A percentile compares a stretch with the other conserved stretches of the same genome.
Evolutionary conservation across 2,113 vertebrate genomes (phyloP).

Genomic region (Lamprotornis superbus): DNA sequence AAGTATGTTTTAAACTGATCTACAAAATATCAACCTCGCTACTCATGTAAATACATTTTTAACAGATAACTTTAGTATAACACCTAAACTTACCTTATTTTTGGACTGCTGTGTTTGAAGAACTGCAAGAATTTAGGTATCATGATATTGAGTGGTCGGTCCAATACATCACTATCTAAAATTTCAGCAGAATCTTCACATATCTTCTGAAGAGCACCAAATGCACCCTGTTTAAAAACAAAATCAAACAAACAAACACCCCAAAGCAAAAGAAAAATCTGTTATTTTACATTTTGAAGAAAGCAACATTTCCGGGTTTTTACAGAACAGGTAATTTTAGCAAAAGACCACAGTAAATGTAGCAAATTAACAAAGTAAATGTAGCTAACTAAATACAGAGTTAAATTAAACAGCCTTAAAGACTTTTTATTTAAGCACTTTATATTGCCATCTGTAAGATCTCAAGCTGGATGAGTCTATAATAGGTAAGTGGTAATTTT

Average conservation of each 20-base stretch:
- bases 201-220: constrained; percentile 97
- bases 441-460: background rate
- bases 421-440: background rate
- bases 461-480: background rate
- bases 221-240: constrained; percentile 82
- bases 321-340: background rate
- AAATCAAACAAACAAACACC: background rate
- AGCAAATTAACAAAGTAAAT: background rate
- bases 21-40: background rate
- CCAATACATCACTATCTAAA: constrained; percentile 94
- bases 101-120: constrained; percentile 96
- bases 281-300: background rate
- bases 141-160: constrained; percentile 96
- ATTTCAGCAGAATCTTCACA: constrained; percentile 98
- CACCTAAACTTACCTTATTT: constrained; percentile 83
- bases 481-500: background rate
- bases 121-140: constrained; percentile 98
- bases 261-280: background rate
- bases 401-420: background rate
- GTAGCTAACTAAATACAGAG: background rate
- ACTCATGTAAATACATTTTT: background rate
- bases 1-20: background rate
- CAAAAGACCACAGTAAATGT: background rate
- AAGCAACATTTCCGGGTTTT: background rate
- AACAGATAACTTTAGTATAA: background rate